These are phyloP conservation scores for Dione vanillae DNA, from an alignment of 2,888 invertebrate species.

Conservation along the genomic window DNA sequence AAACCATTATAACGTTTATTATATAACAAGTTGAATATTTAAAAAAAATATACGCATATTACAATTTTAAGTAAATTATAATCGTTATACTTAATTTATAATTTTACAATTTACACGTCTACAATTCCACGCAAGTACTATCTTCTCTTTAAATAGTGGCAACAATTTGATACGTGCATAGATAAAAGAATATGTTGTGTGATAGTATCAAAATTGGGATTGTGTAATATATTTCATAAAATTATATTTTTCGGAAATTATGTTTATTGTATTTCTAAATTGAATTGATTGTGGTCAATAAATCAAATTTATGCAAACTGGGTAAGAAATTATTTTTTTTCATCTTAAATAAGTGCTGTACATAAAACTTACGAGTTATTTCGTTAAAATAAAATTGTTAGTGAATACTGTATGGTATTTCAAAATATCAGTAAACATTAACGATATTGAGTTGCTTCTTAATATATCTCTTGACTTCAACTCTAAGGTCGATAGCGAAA, in stretches of 20 bases:
- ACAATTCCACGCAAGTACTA: neutral
- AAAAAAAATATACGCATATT: too few species aligned
- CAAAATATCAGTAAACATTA: constrained; percentile 17
- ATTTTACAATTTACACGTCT: too few species aligned
- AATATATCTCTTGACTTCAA: constrained; percentile 39
- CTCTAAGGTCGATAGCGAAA: constrained; percentile 36
- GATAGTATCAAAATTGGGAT: neutral
- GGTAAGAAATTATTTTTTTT: too few species aligned
- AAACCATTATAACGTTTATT: too few species aligned
- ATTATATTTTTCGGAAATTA: neutral
- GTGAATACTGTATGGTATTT: constrained; percentile 1
- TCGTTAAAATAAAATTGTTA: neutral
- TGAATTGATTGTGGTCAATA: too few species aligned
- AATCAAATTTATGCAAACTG: too few species aligned
- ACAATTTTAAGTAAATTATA: too few species aligned
- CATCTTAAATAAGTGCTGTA: too few species aligned
- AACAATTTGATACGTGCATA: constrained; percentile 56
- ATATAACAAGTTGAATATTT: too few species aligned
- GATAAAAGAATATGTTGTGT: constrained; percentile 59
- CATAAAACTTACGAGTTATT: too few species aligned
- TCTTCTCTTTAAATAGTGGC: constrained; percentile 26
- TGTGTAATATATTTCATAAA: neutral
- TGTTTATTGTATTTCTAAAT: too few species aligned
- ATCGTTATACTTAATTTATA: too few species aligned
- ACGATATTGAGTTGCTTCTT: constrained; percentile 44